These are phyloP conservation scores for Puma concolor DNA, from an alignment of 2,113 vertebrate genomes.

Conservation along the genomic window DNA sequence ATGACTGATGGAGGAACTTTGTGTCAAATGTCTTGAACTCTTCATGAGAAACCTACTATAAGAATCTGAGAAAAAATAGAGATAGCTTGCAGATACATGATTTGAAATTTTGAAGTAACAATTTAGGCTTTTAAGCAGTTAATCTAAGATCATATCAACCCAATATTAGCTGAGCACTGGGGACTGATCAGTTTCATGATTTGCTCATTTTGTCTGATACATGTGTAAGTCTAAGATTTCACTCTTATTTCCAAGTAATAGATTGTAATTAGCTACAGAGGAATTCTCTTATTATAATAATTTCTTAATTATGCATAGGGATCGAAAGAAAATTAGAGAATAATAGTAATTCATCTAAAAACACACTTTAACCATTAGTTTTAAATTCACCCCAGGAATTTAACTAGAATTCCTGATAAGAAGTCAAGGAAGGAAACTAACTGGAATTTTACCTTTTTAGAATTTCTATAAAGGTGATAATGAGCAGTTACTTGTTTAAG, in stretches of 20 bases:
- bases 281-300: background rate
- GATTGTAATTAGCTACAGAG: slow-evolving; percentile 16
- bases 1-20: background rate
- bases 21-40: slow-evolving; percentile 12
- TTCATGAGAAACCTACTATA: background rate
- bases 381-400: slow-evolving; percentile 30
- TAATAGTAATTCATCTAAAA: slow-evolving; percentile 52
- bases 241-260: slow-evolving; percentile 17
- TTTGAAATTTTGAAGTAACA: slow-evolving; percentile 3
- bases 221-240: background rate
- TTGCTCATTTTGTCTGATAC: background rate
- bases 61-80: background rate
- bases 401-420: background rate
- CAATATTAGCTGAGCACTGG: background rate
- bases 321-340: slow-evolving; percentile 40
- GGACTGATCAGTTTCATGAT: background rate
- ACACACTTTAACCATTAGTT: background rate
- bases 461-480: background rate
- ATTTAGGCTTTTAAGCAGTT: slow-evolving; percentile 3
- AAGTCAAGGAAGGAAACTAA: background rate
- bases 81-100: background rate
- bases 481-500: slow-evolving; percentile 26
- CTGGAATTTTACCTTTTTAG: slow-evolving; percentile 6
- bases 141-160: background rate
- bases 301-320: slow-evolving; percentile 54